Base-by-base conservation (phyloP, 2,888 invertebrate species). In the Sinelater perroti region DNA sequence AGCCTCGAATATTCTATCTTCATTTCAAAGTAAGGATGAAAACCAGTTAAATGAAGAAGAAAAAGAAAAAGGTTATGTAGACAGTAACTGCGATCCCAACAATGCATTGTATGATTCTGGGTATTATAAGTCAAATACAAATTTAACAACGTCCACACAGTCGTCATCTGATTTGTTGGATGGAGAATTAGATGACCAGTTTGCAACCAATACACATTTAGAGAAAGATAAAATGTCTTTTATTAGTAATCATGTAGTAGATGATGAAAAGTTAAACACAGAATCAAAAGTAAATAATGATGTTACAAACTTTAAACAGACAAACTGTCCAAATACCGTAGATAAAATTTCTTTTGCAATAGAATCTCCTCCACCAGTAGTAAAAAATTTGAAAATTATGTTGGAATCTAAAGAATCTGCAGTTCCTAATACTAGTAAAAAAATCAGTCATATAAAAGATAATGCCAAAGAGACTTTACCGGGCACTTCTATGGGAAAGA, bases 91-190 rank as follows among this genome's bases (percentile, higher is more conserved):
- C 24, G 40, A 40, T 11, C 11, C 7, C 62, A 66, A 17, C 49
- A 60, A 35, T 35, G 13, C 16, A 6, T 31, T 67, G 26, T 62
- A 68, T 28, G 76, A 75, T 61, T 73, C 75, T 1, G 74, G 74
- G 3, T 73, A 73, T 59, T 70, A 70, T 42, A 72, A 72, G 56
- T 75, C 74, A 7, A 61, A 68, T 35, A 71, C 72, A 18, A 69
- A 67, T 35, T 47, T 68, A 16, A 74, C 73, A 38, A 52, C 54
- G 45, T 67, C 67, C 5, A 60, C 69, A 1, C 62, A 61, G 21
- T 56, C 60, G 1, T 60, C 8, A 2, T 24, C 40, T 40, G 40
- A 40, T 24, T 7, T 24, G 21, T 40, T 40, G n/a, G 50, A 50
- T n/a, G 18, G 5, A 3, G 54, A 52, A 8, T 64, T 64, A 11